phyloP scores from a whole-genome alignment of 2,797 vertebrate genomes.

The Hydrolagus colliei region DNA sequence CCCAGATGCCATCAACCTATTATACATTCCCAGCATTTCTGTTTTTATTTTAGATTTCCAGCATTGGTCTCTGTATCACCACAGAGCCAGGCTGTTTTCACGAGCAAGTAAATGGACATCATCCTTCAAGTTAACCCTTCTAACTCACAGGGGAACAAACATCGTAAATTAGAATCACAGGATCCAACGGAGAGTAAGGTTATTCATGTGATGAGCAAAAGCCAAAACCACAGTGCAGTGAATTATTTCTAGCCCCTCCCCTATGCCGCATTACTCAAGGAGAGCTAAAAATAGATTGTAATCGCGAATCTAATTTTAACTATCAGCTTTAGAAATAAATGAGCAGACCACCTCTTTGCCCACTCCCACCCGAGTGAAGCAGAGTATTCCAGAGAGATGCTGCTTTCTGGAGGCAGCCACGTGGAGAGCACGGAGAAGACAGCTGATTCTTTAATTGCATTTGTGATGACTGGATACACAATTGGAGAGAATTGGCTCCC shows the following conservation, averaged over 20 bases:
- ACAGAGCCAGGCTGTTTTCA: no score
- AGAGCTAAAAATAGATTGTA: slow-evolving; percentile 12
- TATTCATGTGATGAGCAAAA: background rate
- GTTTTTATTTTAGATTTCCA: no score
- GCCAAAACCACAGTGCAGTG: background rate
- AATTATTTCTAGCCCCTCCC: background rate
- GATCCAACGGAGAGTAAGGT: background rate
- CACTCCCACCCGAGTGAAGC: background rate
- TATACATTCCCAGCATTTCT: no score
- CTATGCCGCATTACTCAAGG: background rate
- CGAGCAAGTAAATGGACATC: no score
- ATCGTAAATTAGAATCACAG: slow-evolving; percentile 5
- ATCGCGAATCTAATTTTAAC: slow-evolving; percentile 24
- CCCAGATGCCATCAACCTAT: no score
- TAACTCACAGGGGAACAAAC: background rate
- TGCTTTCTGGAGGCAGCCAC: background rate
- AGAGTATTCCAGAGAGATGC: slow-evolving; percentile 1
- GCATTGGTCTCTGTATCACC: no score
- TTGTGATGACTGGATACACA: slow-evolving; percentile 19
- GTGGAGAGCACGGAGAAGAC: background rate
- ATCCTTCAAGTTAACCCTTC: background rate
- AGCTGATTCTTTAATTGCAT: slow-evolving; percentile 24
- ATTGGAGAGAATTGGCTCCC: slow-evolving; percentile 25
- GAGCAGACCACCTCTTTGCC: background rate
- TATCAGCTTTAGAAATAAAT: slow-evolving; percentile 22